A percentile compares a stretch with the other conserved stretches of the same genome.
Conservation (phyloP, 2,888 invertebrate species). For the Hypena proboscidalis region DNA sequence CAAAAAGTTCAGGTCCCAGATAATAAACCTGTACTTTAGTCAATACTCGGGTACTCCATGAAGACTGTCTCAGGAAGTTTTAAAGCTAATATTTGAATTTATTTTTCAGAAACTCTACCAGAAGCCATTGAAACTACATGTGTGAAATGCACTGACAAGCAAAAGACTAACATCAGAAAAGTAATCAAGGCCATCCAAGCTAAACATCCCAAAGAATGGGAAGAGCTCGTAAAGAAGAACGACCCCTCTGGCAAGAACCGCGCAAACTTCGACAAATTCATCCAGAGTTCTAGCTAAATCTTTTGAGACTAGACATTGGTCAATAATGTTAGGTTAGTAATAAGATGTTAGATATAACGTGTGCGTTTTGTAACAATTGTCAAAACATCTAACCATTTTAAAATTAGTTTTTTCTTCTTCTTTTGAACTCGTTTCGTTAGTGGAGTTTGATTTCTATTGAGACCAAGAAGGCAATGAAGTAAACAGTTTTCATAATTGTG, state of each 20-base stretch:
- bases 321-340: constrained; percentile 7
- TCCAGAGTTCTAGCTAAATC: constrained; percentile 62
- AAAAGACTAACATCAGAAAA: constrained; percentile 85
- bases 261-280: constrained; percentile 85
- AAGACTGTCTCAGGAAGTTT: not conserved
- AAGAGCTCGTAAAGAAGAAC: constrained; percentile 88
- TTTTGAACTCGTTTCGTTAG: no score
- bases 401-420: no score
- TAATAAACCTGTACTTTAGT: no score
- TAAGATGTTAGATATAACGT: constrained; percentile 8
- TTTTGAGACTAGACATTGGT: constrained; percentile 1
- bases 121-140: constrained; percentile 89
- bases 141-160: constrained; percentile 88
- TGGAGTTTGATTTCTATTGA: no score
- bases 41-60: not conserved
- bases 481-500: no score
- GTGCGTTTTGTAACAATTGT: constrained; percentile 7
- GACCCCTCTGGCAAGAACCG: constrained; percentile 88
- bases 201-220: constrained; percentile 88
- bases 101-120: constrained; percentile 87
- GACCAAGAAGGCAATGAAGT: no score
- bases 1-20: no score
- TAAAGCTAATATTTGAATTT: not conserved
- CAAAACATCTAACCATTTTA: constrained; percentile 6
- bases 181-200: constrained; percentile 88